Evolutionary conservation across 2,797 vertebrate genomes (phyloP).

Genomic region (Sarcophilus harrisii): DNA sequence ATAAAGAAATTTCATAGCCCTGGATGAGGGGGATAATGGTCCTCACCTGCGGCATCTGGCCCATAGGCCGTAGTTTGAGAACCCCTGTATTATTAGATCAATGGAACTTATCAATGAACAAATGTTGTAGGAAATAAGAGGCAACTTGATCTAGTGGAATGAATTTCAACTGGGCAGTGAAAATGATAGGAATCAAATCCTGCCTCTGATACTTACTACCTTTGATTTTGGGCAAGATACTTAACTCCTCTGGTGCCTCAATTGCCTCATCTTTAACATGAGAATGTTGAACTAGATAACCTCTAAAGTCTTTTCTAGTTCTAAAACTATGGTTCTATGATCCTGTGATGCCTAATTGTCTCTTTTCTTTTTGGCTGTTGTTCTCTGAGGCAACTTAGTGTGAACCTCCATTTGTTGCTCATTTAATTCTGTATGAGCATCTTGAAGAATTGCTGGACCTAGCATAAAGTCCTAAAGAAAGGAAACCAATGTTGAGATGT

Average conservation of each 20-base stretch:
- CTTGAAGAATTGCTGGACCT: conserved; percentile 43
- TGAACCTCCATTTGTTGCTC: conserved; percentile 70
- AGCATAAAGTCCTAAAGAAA: conserved; percentile 58
- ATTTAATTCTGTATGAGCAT: conserved; percentile 73
- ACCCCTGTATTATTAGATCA: too few relatives aligned
- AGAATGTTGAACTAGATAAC: neutral
- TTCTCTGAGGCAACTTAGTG: conserved; percentile 44
- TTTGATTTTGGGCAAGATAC: neutral
- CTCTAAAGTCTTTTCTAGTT: neutral
- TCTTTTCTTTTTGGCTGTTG: neutral
- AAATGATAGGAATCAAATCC: neutral
- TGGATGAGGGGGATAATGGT: too few relatives aligned
- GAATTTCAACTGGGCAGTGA: neutral
- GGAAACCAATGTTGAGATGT: conserved; percentile 74
- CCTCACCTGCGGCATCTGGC: too few relatives aligned
- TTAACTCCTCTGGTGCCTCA: neutral
- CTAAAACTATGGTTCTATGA: neutral
- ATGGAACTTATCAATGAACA: neutral
- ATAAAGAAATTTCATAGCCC: too few relatives aligned
- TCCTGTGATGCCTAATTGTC: neutral
- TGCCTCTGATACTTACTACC: neutral
- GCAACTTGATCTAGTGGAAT: neutral
- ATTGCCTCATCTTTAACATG: neutral
- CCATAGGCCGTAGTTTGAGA: too few relatives aligned
- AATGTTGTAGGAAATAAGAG: neutral